Evolutionary conservation across 2,888 invertebrate genomes (phyloP).

Genomic region (Plemyria rubiginata): DNA sequence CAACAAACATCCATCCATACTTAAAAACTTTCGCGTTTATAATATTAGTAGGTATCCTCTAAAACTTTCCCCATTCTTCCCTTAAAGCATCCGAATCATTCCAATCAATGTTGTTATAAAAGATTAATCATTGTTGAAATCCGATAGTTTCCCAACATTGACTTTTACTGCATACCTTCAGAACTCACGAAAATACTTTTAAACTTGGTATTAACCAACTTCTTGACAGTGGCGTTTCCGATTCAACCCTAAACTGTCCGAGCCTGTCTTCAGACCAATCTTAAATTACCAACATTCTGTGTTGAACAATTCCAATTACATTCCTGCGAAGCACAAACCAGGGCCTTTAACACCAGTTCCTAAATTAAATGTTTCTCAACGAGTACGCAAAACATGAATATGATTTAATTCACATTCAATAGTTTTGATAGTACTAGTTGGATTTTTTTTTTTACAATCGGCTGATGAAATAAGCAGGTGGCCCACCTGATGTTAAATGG

Average conservation of each 20-base stretch:
- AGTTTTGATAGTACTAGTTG: no score
- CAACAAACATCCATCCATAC: no score
- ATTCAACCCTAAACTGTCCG: constrained; percentile 55
- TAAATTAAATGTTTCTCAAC: constrained; percentile 23
- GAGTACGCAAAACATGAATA: no score
- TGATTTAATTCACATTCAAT: not conserved
- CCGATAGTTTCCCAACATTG: constrained; percentile 13
- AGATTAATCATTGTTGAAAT: constrained; percentile 8
- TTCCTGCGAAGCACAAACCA: constrained; percentile 62
- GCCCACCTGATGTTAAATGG: no score
- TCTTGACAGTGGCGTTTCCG: constrained; percentile 48
- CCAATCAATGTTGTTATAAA: not conserved
- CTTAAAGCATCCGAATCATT: not conserved
- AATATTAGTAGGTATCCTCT: no score
- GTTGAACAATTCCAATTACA: constrained; percentile 81
- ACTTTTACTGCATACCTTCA: constrained; percentile 41
- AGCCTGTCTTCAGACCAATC: constrained; percentile 60
- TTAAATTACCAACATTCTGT: constrained; percentile 75
- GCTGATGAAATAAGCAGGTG: no score
- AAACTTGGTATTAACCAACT: constrained; percentile 50
- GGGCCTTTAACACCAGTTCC: constrained; percentile 36
- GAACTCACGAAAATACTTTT: constrained; percentile 36
- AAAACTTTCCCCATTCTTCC: not conserved
- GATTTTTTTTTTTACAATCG: no score
- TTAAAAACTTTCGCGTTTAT: no score